phyloP scores from a whole-genome alignment of 2,113 vertebrate genomes.

The Salvelinus sp. region DNA sequence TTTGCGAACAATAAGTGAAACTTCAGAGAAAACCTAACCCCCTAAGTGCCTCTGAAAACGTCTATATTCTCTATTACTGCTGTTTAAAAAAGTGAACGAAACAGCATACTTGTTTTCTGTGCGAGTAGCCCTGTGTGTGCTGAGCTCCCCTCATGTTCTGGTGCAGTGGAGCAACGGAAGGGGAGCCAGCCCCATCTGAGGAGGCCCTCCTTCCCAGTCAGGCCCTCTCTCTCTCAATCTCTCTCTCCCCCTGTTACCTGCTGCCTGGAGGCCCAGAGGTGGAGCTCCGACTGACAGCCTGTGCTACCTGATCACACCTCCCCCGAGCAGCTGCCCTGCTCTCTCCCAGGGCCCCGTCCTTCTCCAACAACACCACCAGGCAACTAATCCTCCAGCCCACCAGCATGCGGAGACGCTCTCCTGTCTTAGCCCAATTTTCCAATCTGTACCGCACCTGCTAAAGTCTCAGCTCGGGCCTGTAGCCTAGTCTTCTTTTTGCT shows the following conservation, averaged over 20 bases:
- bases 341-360: conserved; percentile 64
- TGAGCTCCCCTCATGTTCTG: conserved; percentile 9
- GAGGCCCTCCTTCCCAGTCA: conserved; percentile 53
- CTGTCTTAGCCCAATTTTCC: conserved; percentile 43
- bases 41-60: conserved; percentile 17
- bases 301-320: conserved; percentile 49
- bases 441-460: conserved; percentile 65
- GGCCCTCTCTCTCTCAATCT: conserved; percentile 17
- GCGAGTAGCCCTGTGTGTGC: conserved; percentile 33
- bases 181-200: conserved; percentile 66
- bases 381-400: conserved; percentile 63
- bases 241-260: conserved; percentile 57
- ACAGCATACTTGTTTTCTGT: conserved; percentile 20
- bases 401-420: conserved; percentile 57
- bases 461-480: conserved; percentile 32
- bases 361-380: conserved; percentile 66
- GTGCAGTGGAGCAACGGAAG: conserved; percentile 4
- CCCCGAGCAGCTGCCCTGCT: conserved; percentile 65
- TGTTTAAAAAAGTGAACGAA: background rate
- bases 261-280: conserved; percentile 66
- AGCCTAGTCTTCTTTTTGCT: background rate
- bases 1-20: conserved; percentile 64
- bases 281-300: conserved; percentile 70
- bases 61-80: conserved; percentile 19
- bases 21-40: conserved; percentile 35